Conservation (phyloP, 2,113 vertebrate genomes). For the Prochilodus magdalenae region DNA sequence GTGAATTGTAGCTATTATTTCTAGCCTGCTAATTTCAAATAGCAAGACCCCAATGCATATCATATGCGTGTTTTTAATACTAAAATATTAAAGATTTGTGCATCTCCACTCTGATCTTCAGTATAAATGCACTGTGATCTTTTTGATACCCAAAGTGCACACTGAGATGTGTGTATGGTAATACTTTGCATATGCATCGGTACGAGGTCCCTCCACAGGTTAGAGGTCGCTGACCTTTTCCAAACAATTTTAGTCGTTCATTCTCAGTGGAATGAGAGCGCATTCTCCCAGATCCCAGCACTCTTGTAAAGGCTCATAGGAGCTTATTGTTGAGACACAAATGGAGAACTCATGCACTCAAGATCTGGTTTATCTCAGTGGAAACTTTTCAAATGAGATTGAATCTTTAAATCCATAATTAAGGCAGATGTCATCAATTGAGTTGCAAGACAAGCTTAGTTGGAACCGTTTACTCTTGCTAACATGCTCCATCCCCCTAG, state of each 20-base stretch:
- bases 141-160: constrained; percentile 51
- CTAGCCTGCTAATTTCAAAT: not conserved
- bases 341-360: constrained; percentile 47
- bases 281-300: constrained; percentile 66
- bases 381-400: constrained; percentile 43
- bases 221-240: constrained; percentile 77
- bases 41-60: too few species aligned
- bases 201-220: constrained; percentile 72
- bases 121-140: constrained; percentile 28
- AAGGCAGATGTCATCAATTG: not conserved
- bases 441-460: not conserved
- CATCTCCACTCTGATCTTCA: not conserved
- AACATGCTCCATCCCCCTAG: too few species aligned
- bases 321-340: constrained; percentile 60
- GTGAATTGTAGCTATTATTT: too few species aligned
- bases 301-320: constrained; percentile 69
- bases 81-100: not conserved
- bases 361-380: constrained; percentile 45
- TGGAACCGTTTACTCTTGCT: too few species aligned
- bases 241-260: constrained; percentile 80
- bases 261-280: constrained; percentile 74
- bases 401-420: constrained; percentile 36
- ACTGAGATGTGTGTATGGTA: constrained; percentile 77
- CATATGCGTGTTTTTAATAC: not conserved
- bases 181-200: constrained; percentile 82